A percentile compares a stretch with the other conserved stretches of the same genome.
Conservation (phyloP, 2,113 vertebrate genomes). For the Psittacula cyanocephala region DNA sequence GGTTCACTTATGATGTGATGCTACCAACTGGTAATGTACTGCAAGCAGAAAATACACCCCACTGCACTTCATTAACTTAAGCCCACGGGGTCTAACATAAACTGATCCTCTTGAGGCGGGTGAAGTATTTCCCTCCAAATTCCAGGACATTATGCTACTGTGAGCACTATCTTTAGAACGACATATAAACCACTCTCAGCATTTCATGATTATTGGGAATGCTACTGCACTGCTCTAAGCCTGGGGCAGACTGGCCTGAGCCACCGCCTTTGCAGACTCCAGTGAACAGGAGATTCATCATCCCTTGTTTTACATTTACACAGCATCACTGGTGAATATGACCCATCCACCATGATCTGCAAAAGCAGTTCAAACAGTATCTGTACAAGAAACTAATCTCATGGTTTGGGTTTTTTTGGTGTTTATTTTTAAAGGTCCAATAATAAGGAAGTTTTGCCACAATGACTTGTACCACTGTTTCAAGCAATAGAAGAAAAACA, state of each 20-base stretch:
- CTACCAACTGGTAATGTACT: neutral
- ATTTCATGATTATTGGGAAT: neutral
- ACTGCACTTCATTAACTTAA: neutral
- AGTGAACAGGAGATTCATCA: neutral
- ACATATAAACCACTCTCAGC: neutral
- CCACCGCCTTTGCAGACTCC: neutral
- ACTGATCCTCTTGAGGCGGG: neutral
- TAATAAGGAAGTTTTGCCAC: neutral
- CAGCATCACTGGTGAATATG: neutral
- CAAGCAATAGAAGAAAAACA: neutral
- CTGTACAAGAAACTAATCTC: neutral
- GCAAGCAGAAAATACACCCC: neutral
- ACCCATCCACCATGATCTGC: neutral
- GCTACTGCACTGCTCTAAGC: neutral
- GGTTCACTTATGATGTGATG: neutral
- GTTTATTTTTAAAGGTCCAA: neutral
- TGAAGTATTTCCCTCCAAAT: neutral
- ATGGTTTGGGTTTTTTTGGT: neutral
- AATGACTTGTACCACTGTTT: neutral
- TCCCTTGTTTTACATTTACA: neutral
- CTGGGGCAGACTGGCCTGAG: neutral
- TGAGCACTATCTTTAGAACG: neutral
- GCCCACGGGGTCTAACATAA: neutral
- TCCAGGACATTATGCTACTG: neutral
- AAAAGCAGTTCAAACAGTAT: neutral